Evolutionary conservation across 2,797 vertebrate genomes (phyloP), one percentile per base, ranked within the genome.

Genomic region (Siniperca scherzeri): DNA sequence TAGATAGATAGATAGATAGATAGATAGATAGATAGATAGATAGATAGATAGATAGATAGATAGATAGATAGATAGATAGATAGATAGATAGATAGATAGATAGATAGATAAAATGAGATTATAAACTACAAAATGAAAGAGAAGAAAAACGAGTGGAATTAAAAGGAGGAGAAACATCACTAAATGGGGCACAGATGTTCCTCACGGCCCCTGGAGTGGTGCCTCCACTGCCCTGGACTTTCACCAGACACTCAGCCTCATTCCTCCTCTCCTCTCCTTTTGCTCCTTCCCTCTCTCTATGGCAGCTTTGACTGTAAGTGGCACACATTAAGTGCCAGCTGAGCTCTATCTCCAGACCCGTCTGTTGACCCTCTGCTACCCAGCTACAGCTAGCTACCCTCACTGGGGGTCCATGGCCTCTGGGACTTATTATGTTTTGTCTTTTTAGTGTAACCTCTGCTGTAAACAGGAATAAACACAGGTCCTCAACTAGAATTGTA

Each of bases 181-280:
- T 96, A 96, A 93, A 92, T 94, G 90, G 94, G 92, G 87, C 94
- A 93, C 94, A 95, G 94, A 93, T 95, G 94, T 95, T 95, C 81
- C 70, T 86, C 73, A 87, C 50, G 4, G 86, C 89, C 94, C 91
- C 92, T 88, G 84, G 92, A 94, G 92, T 93, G 88, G 85, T 82
- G 87, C 85, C 87, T 89, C 52, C 59, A 30, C 89, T 92, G 88
- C 87, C 85, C 92, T 93, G 90, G 90, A 91, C 88, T 84, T 89
- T 90, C 84, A 92, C 88, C 92, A 92, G 82, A 85, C 91, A 89
- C 88, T 91, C 90, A 85, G 81, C 82, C 85, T 90, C 84, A 78
- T 88, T 88, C 78, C 81, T 83, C 84, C 81, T 80, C 82, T 75
- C 73, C 40, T 70, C 46, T 67, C 81, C 52, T 65, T 3, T 73